phyloP scores from a whole-genome alignment of 2,888 invertebrate genomes.

The Rhimphoctona megacephalus region DNA sequence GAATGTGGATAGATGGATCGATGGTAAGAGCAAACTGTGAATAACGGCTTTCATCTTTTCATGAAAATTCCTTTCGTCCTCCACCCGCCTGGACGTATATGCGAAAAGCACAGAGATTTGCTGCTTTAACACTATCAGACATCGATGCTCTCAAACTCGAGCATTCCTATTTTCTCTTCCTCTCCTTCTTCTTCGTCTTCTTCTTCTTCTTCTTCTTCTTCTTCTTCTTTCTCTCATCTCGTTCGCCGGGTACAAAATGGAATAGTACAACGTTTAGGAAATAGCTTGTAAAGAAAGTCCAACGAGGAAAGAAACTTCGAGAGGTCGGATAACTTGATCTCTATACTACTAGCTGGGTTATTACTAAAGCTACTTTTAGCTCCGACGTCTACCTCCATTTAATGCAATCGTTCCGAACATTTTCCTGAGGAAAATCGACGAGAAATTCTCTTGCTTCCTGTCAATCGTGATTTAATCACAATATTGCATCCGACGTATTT shows the following conservation, averaged over 20 bases:
- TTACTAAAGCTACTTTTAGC: conserved; percentile 46
- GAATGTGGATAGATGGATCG: conserved; percentile 27
- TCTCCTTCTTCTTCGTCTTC: background rate
- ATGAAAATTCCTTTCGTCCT: conserved; percentile 56
- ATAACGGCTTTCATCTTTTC: conserved; percentile 61
- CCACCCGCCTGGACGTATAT: conserved; percentile 30
- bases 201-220: conserved; percentile 25
- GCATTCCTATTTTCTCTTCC: conserved; percentile 33
- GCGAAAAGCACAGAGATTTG: conserved; percentile 57
- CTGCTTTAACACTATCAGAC: conserved; percentile 38
- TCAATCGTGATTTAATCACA: conserved; percentile 46
- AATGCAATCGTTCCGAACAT: conserved; percentile 50
- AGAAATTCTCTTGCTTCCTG: conserved; percentile 19
- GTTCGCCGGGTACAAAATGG: conserved; percentile 7
- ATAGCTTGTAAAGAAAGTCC: conserved; percentile 55
- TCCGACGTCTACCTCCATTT: conserved; percentile 22
- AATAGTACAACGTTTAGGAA: conserved; percentile 52
- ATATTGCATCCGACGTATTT: conserved; percentile 40
- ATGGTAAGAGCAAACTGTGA: conserved; percentile 49
- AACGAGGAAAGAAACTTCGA: conserved; percentile 48
- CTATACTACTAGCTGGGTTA: background rate
- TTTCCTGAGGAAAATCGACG: conserved; percentile 47
- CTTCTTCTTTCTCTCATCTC: background rate
- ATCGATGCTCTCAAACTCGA: conserved; percentile 45
- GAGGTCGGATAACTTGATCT: conserved; percentile 57